Evolutionary conservation across 2,888 invertebrate genomes (phyloP).

Genomic region (Nemapogon koenigi): DNA sequence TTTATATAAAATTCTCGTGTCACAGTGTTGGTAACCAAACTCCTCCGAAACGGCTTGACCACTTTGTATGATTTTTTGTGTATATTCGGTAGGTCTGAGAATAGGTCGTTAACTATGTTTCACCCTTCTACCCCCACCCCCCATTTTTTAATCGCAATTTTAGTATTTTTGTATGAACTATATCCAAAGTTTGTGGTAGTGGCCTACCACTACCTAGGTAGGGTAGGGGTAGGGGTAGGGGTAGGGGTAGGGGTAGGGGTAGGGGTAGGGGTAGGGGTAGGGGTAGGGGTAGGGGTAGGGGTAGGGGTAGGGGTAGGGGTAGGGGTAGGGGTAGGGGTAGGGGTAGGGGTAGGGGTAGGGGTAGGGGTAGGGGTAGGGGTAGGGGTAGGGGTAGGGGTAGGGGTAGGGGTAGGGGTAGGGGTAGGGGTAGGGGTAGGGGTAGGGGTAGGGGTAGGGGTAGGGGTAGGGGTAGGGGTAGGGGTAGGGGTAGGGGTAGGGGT

Average conservation of each 20-base stretch:
- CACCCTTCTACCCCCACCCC: too few relatives aligned
- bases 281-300: conserved; percentile 1
- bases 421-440: not conserved
- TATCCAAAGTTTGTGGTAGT: too few relatives aligned
- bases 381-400: not conserved
- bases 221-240: conserved; percentile 1
- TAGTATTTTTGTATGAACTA: too few relatives aligned
- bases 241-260: conserved; percentile 1
- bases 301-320: conserved; percentile 1
- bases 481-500: not conserved
- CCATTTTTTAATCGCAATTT: too few relatives aligned
- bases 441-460: not conserved
- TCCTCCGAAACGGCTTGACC: too few relatives aligned
- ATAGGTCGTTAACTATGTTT: too few relatives aligned
- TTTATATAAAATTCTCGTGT: too few relatives aligned
- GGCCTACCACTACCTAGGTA: too few relatives aligned
- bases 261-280: conserved; percentile 1
- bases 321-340: conserved; percentile 1
- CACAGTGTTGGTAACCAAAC: too few relatives aligned
- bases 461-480: not conserved
- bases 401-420: not conserved
- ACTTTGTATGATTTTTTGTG: too few relatives aligned
- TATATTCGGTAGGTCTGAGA: too few relatives aligned
- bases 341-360: not conserved
- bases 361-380: not conserved